Evolutionary conservation across 2,888 invertebrate species (phyloP).

Genomic region (Euspilapteryx auroguttella): DNA sequence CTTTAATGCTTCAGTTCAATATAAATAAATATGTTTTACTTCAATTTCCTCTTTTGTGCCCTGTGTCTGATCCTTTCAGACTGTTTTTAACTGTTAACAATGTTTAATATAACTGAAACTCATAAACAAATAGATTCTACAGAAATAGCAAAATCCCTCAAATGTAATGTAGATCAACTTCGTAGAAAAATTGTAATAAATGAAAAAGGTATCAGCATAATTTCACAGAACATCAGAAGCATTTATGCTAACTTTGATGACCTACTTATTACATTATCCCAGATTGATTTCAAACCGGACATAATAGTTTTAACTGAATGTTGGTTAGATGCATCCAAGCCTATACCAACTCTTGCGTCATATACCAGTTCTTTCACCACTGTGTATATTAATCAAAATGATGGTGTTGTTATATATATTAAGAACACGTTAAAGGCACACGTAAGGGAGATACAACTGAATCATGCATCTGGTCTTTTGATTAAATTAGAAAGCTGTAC

Average conservation of each 20-base stretch:
- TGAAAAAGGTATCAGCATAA: too few species aligned
- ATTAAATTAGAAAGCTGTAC: neutral
- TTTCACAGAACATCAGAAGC: neutral
- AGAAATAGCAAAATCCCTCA: too few species aligned
- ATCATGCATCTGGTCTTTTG: neutral
- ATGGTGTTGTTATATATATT: neutral
- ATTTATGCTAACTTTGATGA: neutral
- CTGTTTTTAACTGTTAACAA: too few species aligned
- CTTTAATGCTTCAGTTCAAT: too few species aligned
- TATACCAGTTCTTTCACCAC: conserved; percentile 6
- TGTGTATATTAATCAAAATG: conserved; percentile 8
- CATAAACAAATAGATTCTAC: too few species aligned
- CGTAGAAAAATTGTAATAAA: too few species aligned
- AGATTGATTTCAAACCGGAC: neutral
- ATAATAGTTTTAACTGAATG: conserved; percentile 7
- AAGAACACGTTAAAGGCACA: neutral
- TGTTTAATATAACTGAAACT: too few species aligned
- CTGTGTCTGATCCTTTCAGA: too few species aligned
- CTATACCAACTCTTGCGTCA: neutral
- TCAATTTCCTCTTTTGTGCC: too few species aligned
- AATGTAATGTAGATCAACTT: too few species aligned
- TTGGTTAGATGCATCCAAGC: neutral
- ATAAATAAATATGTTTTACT: too few species aligned
- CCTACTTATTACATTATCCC: neutral
- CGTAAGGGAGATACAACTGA: conserved; percentile 5